Base-by-base conservation (phyloP, 2,888 invertebrate genomes). In the Habrosyne pyritoides region DNA sequence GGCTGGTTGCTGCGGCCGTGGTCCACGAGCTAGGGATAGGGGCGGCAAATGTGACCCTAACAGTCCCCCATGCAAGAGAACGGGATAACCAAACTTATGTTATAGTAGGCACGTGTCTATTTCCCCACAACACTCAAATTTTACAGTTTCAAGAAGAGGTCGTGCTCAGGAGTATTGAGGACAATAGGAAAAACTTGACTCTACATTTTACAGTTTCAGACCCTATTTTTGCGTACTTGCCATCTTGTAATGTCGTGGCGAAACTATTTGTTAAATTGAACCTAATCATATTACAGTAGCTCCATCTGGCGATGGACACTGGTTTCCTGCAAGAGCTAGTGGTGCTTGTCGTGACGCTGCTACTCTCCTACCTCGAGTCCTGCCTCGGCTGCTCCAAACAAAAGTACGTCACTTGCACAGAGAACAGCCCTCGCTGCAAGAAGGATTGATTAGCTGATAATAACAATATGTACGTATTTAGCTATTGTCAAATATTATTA, bases 311-410 rank as follows among this genome's bases (percentile, higher is more conserved):
- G 53, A 89, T 88, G 87, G 88, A 88, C 62, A 80, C 71, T 51
- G 77, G 67, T 6, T 60, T 85, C 1, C 52, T 83, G 7, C 84
- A 89, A 60, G 87, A 89, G 59, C 65, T 87, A 28, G 71, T 87
- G 49, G 79, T 88, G 3, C 59, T 89, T 24, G 52, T 89, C 26
- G 84, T 89, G 58, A 85, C 84, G 0, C 67, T 89, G 12, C 67
- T 89, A 48, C 78, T 89, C 5, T 84, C 87, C 0, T 89, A 84
- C 63, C 70, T 89, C 0, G 87, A 88, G 73, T 71, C 77, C 42
- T 87, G 86, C 57, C 64, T 76, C 51, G 86, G 75, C 10, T 85
- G 85, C 70, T 61, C 73, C 0, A 59, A 72, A 0, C 71, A 67
- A 60, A 28, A 63, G 0, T 84, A 85, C 70, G 66, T 72, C 0